These are phyloP conservation scores for Lynx canadensis DNA, from an alignment of 2,113 vertebrate genomes.

Conservation along the genomic window DNA sequence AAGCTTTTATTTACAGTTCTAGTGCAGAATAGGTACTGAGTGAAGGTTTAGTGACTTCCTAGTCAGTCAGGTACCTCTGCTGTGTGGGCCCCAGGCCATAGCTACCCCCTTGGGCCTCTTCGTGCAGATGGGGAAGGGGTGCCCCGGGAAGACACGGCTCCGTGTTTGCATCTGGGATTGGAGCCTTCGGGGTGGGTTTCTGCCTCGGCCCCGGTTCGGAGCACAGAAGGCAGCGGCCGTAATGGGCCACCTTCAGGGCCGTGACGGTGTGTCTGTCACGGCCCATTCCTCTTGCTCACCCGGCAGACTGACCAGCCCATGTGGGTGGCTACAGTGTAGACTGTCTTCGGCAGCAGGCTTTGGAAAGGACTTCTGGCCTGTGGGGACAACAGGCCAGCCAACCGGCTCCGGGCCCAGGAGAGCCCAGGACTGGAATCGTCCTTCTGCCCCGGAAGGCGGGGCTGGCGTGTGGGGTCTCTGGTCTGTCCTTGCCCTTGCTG, in stretches of 20 bases:
- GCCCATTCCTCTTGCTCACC: not conserved
- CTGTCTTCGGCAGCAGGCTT: not conserved
- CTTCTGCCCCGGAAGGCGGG: not conserved
- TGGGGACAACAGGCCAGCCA: not conserved
- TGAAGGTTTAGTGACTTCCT: not conserved
- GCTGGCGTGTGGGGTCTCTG: not conserved
- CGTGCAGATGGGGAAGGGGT: not conserved
- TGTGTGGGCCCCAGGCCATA: not conserved
- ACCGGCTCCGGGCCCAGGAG: not conserved
- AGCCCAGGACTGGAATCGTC: not conserved
- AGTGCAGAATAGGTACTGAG: not conserved
- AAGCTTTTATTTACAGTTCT: not conserved
- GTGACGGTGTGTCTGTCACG: not conserved
- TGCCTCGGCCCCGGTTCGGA: not conserved
- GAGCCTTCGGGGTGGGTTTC: not conserved
- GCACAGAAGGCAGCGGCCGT: not conserved
- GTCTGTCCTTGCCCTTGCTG: not conserved
- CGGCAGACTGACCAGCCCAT: fast-evolving
- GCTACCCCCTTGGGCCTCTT: not conserved
- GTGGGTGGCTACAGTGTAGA: not conserved
- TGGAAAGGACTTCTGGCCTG: not conserved
- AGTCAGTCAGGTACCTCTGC: not conserved
- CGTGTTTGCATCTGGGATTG: not conserved
- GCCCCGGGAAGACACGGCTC: not conserved
- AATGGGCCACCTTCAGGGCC: not conserved